Percentiles rank a stretch among this genome's conserved stretches.
These are phyloP conservation scores for Drosophila formosana DNA, from an alignment of 2,888 invertebrate species.

Conservation along the genomic window DNA sequence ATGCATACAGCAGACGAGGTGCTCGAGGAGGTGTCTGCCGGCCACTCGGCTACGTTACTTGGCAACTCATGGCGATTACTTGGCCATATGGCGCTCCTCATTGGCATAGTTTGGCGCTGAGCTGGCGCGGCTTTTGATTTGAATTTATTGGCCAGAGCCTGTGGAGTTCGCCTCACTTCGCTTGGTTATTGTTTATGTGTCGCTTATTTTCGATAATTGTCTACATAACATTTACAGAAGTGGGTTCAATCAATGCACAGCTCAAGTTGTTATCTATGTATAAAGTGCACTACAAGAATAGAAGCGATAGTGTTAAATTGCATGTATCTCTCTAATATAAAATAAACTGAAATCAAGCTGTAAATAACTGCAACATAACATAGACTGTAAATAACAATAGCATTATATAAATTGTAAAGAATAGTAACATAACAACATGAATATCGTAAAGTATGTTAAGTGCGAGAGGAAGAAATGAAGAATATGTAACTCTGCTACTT, in stretches of 20 bases:
- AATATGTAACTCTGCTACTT: background rate
- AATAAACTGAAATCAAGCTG: no score
- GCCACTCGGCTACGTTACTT: conserved; percentile 23
- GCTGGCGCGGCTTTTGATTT: conserved; percentile 57
- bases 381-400: no score
- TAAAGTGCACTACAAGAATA: background rate
- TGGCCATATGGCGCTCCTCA: conserved; percentile 62
- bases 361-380: no score
- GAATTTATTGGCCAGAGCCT: conserved; percentile 57
- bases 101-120: conserved; percentile 61
- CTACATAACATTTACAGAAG: conserved; percentile 66
- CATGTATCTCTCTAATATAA: no score
- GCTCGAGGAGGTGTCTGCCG: conserved; percentile 17
- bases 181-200: conserved; percentile 39
- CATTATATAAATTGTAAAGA: no score
- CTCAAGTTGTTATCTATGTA: background rate
- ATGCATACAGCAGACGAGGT: conserved; percentile 1
- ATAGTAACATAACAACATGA: no score
- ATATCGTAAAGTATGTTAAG: no score
- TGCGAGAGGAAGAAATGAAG: no score
- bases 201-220: conserved; percentile 66
- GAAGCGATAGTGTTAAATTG: no score
- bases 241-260: conserved; percentile 38
- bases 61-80: conserved; percentile 17
- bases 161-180: conserved; percentile 18